Evolutionary conservation across 2,797 vertebrate genomes (phyloP), one percentile per base, ranked within the genome.

Genomic region (Coracias cyanogaster): DNA sequence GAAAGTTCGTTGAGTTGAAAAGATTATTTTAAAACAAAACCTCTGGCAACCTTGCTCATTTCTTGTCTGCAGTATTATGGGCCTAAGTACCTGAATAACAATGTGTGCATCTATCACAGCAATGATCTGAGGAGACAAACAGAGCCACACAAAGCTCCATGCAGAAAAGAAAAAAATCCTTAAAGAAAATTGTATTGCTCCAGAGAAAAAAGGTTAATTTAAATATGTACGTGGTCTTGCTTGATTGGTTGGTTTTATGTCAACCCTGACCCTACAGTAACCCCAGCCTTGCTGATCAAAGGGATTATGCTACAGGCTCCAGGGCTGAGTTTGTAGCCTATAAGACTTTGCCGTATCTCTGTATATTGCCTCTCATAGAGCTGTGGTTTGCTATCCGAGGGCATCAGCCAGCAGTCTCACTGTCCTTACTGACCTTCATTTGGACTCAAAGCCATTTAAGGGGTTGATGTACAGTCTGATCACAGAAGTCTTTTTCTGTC

Each of bases 201-300:
- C 15, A 26, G 82, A 71, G n/a, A 93, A 94, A 82, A 71, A 82
- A 86, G 64, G 85, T 94, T 91, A 87, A 86, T 98, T 98, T 97
- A 95, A 96, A 97, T 94, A 97, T 54, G 81, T 96, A 94, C 95
- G 96, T 97, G 94, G 93, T 97, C 97, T 95, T 97, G 65, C 86
- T 97, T 96, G 82, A 81, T 95, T 93, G 72, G 92, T 78, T 97
- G 91, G 91, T 48, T 97, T 97, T 97, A 93, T 97, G 94, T 97
- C 95, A 90, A 89, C 88, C 91, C 91, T 98, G 97, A 98, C 97
- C 97, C 96, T 48, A 28, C 74, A 82, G 87, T 97, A 97, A 98
- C 97, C 97, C 96, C 90, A 88, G 74, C 69, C 96, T 89, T 94
- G 86, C 89, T 97, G 97, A 98, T 98, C 97, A 98, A 96, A 97